phyloP scores from a whole-genome alignment of 2,888 invertebrate genomes.

The Lucinisca nassula region DNA sequence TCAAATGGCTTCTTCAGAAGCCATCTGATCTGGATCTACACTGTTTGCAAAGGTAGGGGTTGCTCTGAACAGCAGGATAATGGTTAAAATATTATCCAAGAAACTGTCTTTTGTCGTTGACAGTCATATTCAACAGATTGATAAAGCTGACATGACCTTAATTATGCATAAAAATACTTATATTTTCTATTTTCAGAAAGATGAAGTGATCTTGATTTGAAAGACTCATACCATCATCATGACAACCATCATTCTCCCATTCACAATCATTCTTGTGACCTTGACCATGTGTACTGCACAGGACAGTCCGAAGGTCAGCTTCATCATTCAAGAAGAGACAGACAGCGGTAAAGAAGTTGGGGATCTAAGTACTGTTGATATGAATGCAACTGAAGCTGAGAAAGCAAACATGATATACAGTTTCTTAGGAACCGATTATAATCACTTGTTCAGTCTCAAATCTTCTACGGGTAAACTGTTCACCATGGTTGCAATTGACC shows the following conservation, averaged over 20 bases:
- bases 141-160: too few relatives aligned
- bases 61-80: too few relatives aligned
- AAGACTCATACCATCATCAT: conserved; percentile 38
- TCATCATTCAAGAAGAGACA: conserved; percentile 52
- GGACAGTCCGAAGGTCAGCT: conserved; percentile 44
- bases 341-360: conserved; percentile 34
- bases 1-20: too few relatives aligned
- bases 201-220: neutral
- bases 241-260: conserved; percentile 22
- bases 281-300: conserved; percentile 45
- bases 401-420: conserved; percentile 28
- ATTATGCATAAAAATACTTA: too few relatives aligned
- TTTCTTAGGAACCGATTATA: conserved; percentile 27
- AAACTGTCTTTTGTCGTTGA: too few relatives aligned
- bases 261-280: conserved; percentile 28
- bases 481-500: conserved; percentile 61
- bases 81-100: too few relatives aligned
- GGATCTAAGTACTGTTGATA: conserved; percentile 30
- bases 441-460: conserved; percentile 54
- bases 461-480: conserved; percentile 47
- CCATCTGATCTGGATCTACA: too few relatives aligned
- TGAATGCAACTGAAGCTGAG: conserved; percentile 36
- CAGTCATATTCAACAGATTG: too few relatives aligned
- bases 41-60: too few relatives aligned
- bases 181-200: conserved; percentile 49